Conservation (phyloP, 2,888 invertebrate genomes). For the Habrosyne pyritoides region DNA sequence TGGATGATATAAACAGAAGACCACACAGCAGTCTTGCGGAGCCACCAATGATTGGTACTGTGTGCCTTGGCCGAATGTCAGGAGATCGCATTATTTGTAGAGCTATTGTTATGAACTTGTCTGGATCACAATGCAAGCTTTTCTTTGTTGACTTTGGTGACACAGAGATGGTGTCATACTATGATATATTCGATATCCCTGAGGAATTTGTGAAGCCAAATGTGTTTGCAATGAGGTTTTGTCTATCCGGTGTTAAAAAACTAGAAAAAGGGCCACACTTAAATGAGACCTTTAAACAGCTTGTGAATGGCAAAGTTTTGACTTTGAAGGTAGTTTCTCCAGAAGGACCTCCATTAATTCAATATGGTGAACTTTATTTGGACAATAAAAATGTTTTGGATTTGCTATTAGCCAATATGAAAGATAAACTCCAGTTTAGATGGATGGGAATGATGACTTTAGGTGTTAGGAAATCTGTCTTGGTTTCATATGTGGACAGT, state of each 20-base stretch:
- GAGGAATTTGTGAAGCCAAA: constrained; percentile 87
- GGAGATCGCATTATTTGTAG: constrained; percentile 88
- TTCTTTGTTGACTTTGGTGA: constrained; percentile 93
- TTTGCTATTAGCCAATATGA: constrained; percentile 71
- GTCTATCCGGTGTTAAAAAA: constrained; percentile 88
- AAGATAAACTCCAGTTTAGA: constrained; percentile 70
- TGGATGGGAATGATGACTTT: constrained; percentile 64
- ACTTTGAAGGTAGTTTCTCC: constrained; percentile 86
- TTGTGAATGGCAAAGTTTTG: constrained; percentile 86
- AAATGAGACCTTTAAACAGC: constrained; percentile 88
- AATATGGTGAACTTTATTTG: constrained; percentile 88
- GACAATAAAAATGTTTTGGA: constrained; percentile 84
- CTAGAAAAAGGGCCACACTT: constrained; percentile 82
- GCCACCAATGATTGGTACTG: constrained; percentile 89
- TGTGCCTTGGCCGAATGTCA: constrained; percentile 89
- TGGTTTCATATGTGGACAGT: constrained; percentile 87
- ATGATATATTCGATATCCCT: constrained; percentile 90
- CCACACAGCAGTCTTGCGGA: constrained; percentile 85
- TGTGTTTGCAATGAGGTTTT: constrained; percentile 90
- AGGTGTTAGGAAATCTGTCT: constrained; percentile 72
- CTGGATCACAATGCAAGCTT: constrained; percentile 88
- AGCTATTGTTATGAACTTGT: constrained; percentile 89
- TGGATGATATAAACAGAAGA: constrained; percentile 87
- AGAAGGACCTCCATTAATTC: constrained; percentile 88
- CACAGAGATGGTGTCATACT: constrained; percentile 87